Percentiles rank a stretch among this genome's conserved stretches.
phyloP scores from a whole-genome alignment of 2,888 invertebrate species.

The Polyommatus icarus region DNA sequence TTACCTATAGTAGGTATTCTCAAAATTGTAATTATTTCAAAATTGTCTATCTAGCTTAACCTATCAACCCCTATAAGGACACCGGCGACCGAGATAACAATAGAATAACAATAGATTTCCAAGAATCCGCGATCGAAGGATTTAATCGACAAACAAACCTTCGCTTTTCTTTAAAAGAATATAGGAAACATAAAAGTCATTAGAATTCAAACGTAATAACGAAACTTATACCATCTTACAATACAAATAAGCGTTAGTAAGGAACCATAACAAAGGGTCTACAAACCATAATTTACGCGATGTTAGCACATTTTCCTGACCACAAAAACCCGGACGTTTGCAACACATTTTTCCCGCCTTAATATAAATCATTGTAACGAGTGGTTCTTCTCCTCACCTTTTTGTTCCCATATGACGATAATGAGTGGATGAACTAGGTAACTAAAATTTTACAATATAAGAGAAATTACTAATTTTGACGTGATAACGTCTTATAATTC shows the following conservation, averaged over 20 bases:
- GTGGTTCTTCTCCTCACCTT: constrained; percentile 59
- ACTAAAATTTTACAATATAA: no score
- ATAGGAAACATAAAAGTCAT: neutral
- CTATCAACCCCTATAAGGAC: no score
- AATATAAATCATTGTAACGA: constrained; percentile 74
- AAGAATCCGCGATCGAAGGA: no score
- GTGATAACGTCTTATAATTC: no score
- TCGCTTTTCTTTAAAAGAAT: neutral
- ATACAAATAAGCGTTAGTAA: constrained; percentile 2
- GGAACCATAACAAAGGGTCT: constrained; percentile 27
- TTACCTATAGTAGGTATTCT: no score
- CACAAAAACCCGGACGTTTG: constrained; percentile 54
- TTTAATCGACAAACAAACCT: no score
- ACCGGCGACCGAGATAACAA: no score
- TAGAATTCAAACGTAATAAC: neutral
- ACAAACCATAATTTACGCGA: constrained; percentile 36
- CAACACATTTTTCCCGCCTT: constrained; percentile 54
- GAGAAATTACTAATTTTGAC: no score
- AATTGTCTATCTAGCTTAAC: no score
- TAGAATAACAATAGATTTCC: no score
- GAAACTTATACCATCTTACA: neutral
- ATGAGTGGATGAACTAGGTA: no score
- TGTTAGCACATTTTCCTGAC: constrained; percentile 49
- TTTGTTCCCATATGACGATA: constrained; percentile 48
- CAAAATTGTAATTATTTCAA: no score